Conservation (phyloP, 2,797 vertebrate species). For the Antrozous pallidus region DNA sequence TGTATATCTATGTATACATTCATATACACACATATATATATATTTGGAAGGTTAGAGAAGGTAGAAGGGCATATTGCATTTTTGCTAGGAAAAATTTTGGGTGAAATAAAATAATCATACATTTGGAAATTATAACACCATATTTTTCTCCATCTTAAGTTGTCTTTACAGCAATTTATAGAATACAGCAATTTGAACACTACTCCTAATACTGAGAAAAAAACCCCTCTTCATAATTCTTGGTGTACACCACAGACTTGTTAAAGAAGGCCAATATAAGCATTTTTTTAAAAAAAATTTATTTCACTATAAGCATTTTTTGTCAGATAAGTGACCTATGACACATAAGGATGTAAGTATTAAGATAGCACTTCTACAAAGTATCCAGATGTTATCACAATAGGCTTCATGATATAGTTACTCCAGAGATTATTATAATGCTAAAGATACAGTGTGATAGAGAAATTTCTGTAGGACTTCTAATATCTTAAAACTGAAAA, state of each 20-base stretch:
- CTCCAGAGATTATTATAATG: constrained; percentile 25
- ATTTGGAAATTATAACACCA: constrained; percentile 31
- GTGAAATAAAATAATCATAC: constrained; percentile 33
- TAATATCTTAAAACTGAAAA: constrained; percentile 13
- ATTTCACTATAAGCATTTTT: constrained; percentile 22
- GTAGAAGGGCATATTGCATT: constrained; percentile 27
- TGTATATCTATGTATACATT: constrained; percentile 73
- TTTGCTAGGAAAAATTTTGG: constrained; percentile 48
- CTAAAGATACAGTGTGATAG: neutral
- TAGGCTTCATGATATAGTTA: constrained; percentile 4
- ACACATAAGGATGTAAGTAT: neutral
- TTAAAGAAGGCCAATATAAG: constrained; percentile 1
- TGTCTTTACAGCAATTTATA: constrained; percentile 32
- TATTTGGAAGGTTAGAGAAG: constrained; percentile 59
- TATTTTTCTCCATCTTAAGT: neutral
- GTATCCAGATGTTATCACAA: neutral
- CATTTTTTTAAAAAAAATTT: neutral
- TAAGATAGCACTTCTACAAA: neutral
- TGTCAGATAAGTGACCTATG: neutral
- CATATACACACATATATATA: constrained; percentile 68
- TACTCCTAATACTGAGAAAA: neutral
- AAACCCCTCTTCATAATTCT: neutral
- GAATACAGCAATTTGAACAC: constrained; percentile 16
- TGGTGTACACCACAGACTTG: neutral
- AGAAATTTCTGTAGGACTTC: constrained; percentile 5